These are phyloP conservation scores for Diceros bicornis DNA, from an alignment of 2,797 vertebrate genomes.

Conservation along the genomic window DNA sequence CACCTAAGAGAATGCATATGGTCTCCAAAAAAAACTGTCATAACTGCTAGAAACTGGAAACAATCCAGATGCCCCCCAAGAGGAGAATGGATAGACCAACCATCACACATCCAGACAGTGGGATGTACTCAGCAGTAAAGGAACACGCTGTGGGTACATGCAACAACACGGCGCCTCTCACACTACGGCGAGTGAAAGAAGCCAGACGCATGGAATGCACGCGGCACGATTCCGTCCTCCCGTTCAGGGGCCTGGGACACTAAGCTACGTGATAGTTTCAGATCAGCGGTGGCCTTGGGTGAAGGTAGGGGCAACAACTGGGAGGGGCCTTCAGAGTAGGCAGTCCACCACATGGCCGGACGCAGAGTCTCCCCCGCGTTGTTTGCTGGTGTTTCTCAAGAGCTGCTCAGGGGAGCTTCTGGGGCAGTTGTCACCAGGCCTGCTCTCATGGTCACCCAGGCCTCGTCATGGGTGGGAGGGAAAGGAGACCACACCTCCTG, in stretches of 20 bases:
- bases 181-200: background rate
- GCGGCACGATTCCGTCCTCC: accelerated
- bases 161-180: too few species aligned
- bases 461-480: background rate
- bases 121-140: accelerated
- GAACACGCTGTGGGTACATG: accelerated
- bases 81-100: background rate
- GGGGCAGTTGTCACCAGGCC: background rate
- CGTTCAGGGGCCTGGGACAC: background rate
- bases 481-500: accelerated
- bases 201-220: accelerated
- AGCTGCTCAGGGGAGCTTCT: background rate
- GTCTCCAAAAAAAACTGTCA: background rate
- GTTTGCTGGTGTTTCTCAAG: background rate
- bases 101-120: accelerated
- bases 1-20: background rate
- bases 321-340: too few species aligned
- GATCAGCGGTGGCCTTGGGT: background rate
- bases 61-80: too few species aligned
- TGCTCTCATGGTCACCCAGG: background rate
- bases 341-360: background rate
- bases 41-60: background rate
- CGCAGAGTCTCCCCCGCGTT: too few species aligned
- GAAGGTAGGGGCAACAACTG: background rate
- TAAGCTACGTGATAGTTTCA: accelerated